Conservation (phyloP, 2,797 vertebrate genomes). For the Steatocranus sp. region DNA sequence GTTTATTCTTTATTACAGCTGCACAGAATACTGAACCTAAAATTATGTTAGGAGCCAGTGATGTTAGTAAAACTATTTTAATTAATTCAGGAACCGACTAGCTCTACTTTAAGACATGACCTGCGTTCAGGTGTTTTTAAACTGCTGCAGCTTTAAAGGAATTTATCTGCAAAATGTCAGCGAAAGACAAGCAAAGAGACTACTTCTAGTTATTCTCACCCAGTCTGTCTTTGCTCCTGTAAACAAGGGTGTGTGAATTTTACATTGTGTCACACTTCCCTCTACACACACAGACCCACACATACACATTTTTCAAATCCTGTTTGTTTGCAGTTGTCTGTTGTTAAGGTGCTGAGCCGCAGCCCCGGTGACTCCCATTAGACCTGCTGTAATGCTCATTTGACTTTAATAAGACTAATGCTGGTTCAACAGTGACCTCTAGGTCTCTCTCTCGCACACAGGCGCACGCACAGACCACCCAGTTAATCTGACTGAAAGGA, state of each 20-base stretch:
- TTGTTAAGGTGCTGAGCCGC: background rate
- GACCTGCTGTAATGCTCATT: background rate
- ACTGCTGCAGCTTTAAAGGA: background rate
- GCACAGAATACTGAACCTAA: background rate
- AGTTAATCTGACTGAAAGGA: background rate
- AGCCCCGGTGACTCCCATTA: background rate
- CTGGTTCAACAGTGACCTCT: background rate
- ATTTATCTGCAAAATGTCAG: background rate
- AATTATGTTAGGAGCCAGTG: background rate
- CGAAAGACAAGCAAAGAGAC: background rate
- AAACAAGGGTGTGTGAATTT: background rate
- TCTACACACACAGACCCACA: background rate
- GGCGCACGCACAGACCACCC: background rate
- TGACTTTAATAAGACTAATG: slow-evolving; percentile 7
- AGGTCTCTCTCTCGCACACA: background rate
- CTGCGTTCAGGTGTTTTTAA: background rate
- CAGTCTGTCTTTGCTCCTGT: background rate
- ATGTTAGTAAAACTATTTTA: background rate
- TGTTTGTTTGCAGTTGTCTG: background rate
- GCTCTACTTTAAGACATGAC: background rate
- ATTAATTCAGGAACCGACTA: background rate
- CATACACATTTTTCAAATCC: background rate
- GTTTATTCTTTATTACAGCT: background rate
- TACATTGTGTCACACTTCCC: background rate
- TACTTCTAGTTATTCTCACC: background rate